Percentiles rank a stretch among this genome's conserved stretches.
Conservation (phyloP, 2,888 invertebrate species). For the Strigamia maritima region DNA sequence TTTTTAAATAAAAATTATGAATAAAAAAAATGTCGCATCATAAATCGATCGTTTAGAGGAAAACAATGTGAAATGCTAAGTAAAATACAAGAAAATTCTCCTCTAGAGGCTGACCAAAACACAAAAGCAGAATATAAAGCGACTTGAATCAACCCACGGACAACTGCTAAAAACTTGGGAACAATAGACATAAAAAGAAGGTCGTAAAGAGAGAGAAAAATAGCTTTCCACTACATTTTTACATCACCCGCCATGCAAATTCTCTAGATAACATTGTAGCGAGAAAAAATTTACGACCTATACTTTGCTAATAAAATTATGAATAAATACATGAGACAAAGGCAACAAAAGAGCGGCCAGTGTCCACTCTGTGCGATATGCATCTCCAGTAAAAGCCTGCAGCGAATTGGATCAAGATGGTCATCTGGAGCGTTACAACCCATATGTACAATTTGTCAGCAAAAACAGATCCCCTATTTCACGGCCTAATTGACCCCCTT, state of each 20-base stretch:
- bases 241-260: background rate
- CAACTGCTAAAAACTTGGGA: background rate
- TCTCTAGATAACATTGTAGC: background rate
- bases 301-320: conserved; percentile 21
- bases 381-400: conserved; percentile 6
- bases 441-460: conserved; percentile 16
- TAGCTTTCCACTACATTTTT: conserved; percentile 3
- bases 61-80: too few relatives aligned
- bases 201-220: background rate
- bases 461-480: conserved; percentile 4
- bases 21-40: too few relatives aligned
- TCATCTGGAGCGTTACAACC: background rate
- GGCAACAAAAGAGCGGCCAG: background rate
- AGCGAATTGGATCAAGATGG: conserved; percentile 12
- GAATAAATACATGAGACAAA: conserved; percentile 26
- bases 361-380: background rate
- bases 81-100: background rate
- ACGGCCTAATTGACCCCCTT: background rate
- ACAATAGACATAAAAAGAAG: background rate
- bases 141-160: background rate
- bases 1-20: background rate
- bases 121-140: background rate
- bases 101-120: background rate
- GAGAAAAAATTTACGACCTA: background rate
- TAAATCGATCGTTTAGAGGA: too few relatives aligned